Base-by-base conservation (phyloP, 1,140 invertebrate species). In the Lucilia cuprina region DNA sequence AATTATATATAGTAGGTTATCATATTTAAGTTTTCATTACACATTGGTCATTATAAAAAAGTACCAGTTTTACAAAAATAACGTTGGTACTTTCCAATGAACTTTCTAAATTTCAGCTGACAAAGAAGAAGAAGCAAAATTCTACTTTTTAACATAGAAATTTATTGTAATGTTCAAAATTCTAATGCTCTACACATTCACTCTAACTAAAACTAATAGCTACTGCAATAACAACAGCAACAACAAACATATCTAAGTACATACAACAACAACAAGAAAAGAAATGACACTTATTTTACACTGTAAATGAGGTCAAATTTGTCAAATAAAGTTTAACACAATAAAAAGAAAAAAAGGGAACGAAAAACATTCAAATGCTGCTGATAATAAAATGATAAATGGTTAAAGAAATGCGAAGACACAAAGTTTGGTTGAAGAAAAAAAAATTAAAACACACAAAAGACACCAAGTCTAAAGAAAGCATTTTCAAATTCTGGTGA, bases 321-420 rank as follows among this genome's bases (percentile, higher is more conserved):
- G 77, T 80, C 77, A 80, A 80, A 80, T 80, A 49, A 80, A 80
- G 47, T 80, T 80, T 80, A 80, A 80, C 41, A 25, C 34, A 30
- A n/a, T 19, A 47, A n/a, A 30, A 30, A 47, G 17, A 17, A 19
- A 77, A 30, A 25, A 80, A 50, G 2, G 10, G 9, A 50, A 35
- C 14, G 75, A 47, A 80, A 78, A 78, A 78, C 75, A 80, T 80
- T 80, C 77, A 80, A 80, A 80, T 80, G 9, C 65, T 60, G 75
- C 75, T 80, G 77, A 80, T 80, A 80, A 80, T 80, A 80, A 80
- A 80, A 80, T 80, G 77, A 80, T 80, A 80, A 80, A 80, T 80
- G 77, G n/a, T 80, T 80, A 80, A 80, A 80, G 65, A 70, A 70
- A 70, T 70, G 65, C 21, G 25, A 70, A 25, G 65, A 70, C 8